These are phyloP conservation scores for Nipponia nippon DNA, from an alignment of 2,113 vertebrate species.

Conservation along the genomic window DNA sequence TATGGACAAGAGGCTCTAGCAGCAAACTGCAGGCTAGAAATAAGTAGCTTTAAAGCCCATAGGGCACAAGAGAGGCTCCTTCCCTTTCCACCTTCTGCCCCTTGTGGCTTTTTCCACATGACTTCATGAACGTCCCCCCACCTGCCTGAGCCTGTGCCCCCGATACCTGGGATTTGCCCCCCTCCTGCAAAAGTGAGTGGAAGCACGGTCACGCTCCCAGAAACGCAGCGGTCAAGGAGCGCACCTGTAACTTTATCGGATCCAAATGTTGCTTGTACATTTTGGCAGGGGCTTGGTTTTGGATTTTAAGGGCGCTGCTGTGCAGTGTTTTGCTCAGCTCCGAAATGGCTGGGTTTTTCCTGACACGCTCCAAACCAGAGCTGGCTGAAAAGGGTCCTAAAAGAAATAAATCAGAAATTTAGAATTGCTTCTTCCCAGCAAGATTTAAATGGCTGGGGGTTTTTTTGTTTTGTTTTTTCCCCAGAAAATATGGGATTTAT, in stretches of 20 bases:
- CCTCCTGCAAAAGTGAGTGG: neutral
- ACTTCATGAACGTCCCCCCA: neutral
- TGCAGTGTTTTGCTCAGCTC: neutral
- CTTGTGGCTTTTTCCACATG: neutral
- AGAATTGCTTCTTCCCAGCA: neutral
- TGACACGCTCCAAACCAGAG: neutral
- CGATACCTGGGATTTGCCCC: neutral
- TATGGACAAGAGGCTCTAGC: neutral
- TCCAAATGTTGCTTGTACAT: neutral
- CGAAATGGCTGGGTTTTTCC: neutral
- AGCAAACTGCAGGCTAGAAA: neutral
- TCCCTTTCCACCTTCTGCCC: neutral
- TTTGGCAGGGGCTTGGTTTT: neutral
- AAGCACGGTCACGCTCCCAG: accelerated
- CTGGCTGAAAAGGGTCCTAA: neutral
- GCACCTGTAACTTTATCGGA: neutral
- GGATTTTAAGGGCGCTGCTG: neutral
- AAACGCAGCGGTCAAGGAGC: neutral
- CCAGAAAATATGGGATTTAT: neutral
- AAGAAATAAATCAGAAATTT: slow-evolving; percentile 23
- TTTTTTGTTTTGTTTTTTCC: neutral
- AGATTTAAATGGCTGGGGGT: neutral
- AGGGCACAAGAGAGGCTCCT: neutral
- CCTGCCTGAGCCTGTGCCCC: neutral
- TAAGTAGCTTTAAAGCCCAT: neutral